Evolutionary conservation across 2,888 invertebrate genomes (phyloP).

Genomic region (Nephrocerus scutellatus): DNA sequence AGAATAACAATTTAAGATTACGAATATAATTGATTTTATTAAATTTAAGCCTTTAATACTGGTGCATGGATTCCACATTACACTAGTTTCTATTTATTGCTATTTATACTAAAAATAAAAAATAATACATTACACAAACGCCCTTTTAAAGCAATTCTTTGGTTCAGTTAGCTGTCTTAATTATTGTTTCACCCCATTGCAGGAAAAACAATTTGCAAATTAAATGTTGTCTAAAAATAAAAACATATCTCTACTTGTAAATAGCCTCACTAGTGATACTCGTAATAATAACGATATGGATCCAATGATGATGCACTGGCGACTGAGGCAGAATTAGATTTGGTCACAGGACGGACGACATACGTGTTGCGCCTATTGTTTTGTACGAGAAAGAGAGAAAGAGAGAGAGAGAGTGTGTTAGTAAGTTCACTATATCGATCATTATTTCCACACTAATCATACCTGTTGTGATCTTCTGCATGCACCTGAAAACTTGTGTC

Average conservation of each 20-base stretch:
- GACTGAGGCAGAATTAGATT: slow-evolving; percentile 36
- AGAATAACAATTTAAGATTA: too few species aligned
- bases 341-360: slow-evolving; percentile 54
- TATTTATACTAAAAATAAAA: too few species aligned
- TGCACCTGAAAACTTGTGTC: slow-evolving; percentile 64
- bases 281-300: slow-evolving; percentile 56
- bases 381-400: background rate
- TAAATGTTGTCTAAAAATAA: background rate
- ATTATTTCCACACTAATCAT: slow-evolving; percentile 19
- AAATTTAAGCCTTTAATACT: too few species aligned
- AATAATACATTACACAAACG: too few species aligned
- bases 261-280: slow-evolving; percentile 38
- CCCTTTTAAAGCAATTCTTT: too few species aligned
- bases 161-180: slow-evolving; percentile 10
- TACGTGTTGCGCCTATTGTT: slow-evolving; percentile 54
- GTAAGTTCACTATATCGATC: too few species aligned
- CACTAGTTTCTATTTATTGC: too few species aligned
- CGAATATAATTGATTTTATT: too few species aligned
- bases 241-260: background rate
- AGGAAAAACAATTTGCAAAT: background rate
- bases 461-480: slow-evolving; percentile 59
- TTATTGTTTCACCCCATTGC: background rate
- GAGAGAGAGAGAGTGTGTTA: too few species aligned
- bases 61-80: too few species aligned
- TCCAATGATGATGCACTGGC: slow-evolving; percentile 48